A percentile compares a stretch with the other conserved stretches of the same genome.
phyloP scores from a whole-genome alignment of 2,888 invertebrate species.

The Anthrax anthrax region DNA sequence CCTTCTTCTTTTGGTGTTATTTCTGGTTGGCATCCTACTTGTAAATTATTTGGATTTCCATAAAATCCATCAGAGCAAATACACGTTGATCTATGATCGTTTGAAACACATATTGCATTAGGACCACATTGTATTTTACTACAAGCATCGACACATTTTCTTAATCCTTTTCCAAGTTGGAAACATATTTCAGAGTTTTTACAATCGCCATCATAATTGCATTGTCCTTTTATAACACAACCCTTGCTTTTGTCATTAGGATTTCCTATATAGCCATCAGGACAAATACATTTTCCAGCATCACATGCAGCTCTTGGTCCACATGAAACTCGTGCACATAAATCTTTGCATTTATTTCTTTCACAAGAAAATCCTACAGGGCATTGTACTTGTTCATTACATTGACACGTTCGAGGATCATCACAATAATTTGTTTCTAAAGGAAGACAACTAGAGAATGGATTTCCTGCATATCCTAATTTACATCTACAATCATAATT shows the following conservation, averaged over 20 bases:
- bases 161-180: conserved; percentile 58
- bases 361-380: conserved; percentile 64
- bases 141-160: conserved; percentile 78
- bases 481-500: conserved; percentile 82
- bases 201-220: conserved; percentile 69
- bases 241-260: conserved; percentile 54
- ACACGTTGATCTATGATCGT: conserved; percentile 73
- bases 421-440: conserved; percentile 54
- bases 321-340: conserved; percentile 60
- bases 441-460: conserved; percentile 66
- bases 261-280: conserved; percentile 62
- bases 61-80: conserved; percentile 69
- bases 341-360: conserved; percentile 56
- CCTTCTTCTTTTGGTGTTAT: conserved; percentile 39
- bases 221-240: conserved; percentile 60
- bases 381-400: conserved; percentile 55
- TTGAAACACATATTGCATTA: conserved; percentile 72
- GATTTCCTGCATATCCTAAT: conserved; percentile 72
- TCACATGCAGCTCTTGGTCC: conserved; percentile 72
- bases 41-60: conserved; percentile 70
- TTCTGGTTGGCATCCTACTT: conserved; percentile 62
- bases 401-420: conserved; percentile 54
- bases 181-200: conserved; percentile 76
- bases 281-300: conserved; percentile 64
- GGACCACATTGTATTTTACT: conserved; percentile 80